Percentiles rank a stretch among this genome's conserved stretches.
Conservation (phyloP, 30 jellyfish, hydroid and myxozoan species). For the Aurelia sp. region DNA sequence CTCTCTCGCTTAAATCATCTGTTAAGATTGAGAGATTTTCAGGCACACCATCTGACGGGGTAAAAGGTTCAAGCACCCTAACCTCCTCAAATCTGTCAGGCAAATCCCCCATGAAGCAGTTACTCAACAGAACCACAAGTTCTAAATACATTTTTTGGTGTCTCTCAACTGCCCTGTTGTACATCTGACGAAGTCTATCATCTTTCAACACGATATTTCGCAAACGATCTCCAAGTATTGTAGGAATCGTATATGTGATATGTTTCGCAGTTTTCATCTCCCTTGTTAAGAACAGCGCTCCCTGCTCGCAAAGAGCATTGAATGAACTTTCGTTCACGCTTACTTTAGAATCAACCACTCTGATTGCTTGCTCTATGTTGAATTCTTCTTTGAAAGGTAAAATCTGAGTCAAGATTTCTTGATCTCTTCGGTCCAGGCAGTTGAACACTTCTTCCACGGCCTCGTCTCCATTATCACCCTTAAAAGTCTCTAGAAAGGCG, state of each 20-base stretch:
- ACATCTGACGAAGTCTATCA: not conserved
- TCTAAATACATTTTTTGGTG: slow-evolving; percentile 34
- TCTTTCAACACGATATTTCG: slow-evolving; percentile 13
- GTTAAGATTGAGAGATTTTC: slow-evolving; percentile 24
- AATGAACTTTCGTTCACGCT: slow-evolving; percentile 21
- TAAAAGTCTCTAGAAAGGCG: slow-evolving; percentile 4
- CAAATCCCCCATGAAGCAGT: slow-evolving; percentile 60
- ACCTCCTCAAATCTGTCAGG: slow-evolving; percentile 39
- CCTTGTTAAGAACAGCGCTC: slow-evolving; percentile 35
- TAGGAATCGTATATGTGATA: slow-evolving; percentile 22
- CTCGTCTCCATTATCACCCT: not conserved
- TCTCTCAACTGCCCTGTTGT: slow-evolving; percentile 18
- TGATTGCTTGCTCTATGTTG: slow-evolving; percentile 41
- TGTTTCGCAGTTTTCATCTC: not conserved
- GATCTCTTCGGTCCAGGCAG: slow-evolving; percentile 5
- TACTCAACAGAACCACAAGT: slow-evolving; percentile 24
- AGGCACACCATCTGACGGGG: slow-evolving; percentile 74
- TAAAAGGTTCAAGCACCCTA: slow-evolving; percentile 55
- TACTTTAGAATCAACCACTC: slow-evolving; percentile 11
- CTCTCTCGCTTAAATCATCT: slow-evolving; percentile 29
- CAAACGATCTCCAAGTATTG: slow-evolving; percentile 34
- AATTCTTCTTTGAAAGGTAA: slow-evolving; percentile 43
- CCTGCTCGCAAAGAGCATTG: slow-evolving; percentile 53
- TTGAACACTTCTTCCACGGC: slow-evolving; percentile 15
- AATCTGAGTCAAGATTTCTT: slow-evolving; percentile 36